Evolutionary conservation across 2,797 vertebrate genomes (phyloP).

Genomic region (Alca torda): DNA sequence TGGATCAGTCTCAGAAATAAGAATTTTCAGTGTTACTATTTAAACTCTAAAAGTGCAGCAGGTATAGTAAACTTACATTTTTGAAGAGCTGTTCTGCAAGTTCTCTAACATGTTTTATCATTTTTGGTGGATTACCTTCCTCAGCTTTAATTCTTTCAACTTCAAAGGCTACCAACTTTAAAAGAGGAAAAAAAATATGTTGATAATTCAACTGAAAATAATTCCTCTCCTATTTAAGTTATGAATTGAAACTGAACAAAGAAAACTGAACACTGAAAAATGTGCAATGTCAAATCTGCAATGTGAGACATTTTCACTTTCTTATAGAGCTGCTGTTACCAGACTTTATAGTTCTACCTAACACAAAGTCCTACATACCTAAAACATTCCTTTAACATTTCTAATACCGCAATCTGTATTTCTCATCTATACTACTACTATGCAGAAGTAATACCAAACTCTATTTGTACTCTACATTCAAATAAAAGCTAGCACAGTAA

Average conservation of each 20-base stretch:
- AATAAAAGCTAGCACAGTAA: background rate
- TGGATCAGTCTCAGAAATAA: background rate
- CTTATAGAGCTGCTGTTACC: background rate
- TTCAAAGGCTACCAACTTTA: conserved; percentile 93
- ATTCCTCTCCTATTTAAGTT: background rate
- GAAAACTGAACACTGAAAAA: conserved; percentile 8
- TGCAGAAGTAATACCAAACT: background rate
- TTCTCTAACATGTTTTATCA: conserved; percentile 91
- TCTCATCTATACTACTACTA: background rate
- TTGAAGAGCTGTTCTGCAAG: conserved; percentile 94
- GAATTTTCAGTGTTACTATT: background rate
- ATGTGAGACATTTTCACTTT: background rate
- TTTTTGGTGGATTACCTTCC: conserved; percentile 83
- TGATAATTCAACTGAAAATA: background rate
- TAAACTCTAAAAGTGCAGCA: background rate
- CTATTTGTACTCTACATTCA: background rate
- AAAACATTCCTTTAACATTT: background rate
- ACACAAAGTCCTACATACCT: background rate
- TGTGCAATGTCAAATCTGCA: rapidly evolving
- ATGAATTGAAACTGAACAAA: background rate
- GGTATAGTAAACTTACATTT: conserved; percentile 84
- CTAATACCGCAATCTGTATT: background rate
- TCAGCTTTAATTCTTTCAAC: conserved; percentile 91
- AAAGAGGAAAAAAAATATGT: conserved; percentile 8
- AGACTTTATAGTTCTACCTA: background rate